Evolutionary conservation across 2,888 invertebrate species (phyloP).

Genomic region (Ryuthela nishihirai): DNA sequence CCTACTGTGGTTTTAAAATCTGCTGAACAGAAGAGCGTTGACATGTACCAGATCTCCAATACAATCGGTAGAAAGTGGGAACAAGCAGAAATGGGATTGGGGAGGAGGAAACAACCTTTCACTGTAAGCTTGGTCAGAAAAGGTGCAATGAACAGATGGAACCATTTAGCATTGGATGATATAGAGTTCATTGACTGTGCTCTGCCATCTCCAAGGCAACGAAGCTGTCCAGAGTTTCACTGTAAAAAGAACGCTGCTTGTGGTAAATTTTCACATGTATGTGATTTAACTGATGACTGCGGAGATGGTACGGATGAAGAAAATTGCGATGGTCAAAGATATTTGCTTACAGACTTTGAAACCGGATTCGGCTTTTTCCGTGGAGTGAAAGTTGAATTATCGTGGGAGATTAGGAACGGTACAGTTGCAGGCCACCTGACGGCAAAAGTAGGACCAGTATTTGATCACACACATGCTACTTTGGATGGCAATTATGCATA

Average conservation of each 20-base stretch:
- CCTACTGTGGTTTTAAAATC: constrained; percentile 1
- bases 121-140: constrained; percentile 11
- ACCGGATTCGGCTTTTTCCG: constrained; percentile 15
- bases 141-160: background rate
- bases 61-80: too few relatives aligned
- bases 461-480: constrained; percentile 36
- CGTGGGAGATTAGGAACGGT: constrained; percentile 26
- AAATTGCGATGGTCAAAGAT: constrained; percentile 6
- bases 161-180: constrained; percentile 30
- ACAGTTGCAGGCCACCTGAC: background rate
- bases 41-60: constrained; percentile 5
- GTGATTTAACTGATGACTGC: constrained; percentile 38
- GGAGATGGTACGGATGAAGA: constrained; percentile 39
- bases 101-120: constrained; percentile 17
- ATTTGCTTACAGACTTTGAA: constrained; percentile 18
- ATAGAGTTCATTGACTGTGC: constrained; percentile 35
- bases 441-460: constrained; percentile 23
- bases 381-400: constrained; percentile 1
- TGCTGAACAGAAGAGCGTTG: background rate
- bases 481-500: constrained; percentile 23
- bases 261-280: constrained; percentile 16
- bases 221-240: background rate
- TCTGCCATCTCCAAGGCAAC: constrained; percentile 4
- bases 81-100: constrained; percentile 20
- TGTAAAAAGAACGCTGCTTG: constrained; percentile 21